Conservation (phyloP, 1,140 invertebrate genomes). For the Drosophila persimilis region DNA sequence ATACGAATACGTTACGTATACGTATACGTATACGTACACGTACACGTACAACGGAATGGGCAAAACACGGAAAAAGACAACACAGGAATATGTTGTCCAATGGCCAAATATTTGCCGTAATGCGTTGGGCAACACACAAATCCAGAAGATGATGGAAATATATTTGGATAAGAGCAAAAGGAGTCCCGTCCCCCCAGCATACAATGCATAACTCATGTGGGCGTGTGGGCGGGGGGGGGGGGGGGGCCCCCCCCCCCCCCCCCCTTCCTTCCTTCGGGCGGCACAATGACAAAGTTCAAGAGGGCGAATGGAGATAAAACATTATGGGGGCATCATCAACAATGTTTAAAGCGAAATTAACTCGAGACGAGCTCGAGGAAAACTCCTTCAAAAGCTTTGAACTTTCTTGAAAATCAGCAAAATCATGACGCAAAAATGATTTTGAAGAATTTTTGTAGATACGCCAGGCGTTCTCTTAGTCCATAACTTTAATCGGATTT, state of each 20-base stretch:
- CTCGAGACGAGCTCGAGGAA: slow-evolving; percentile 6
- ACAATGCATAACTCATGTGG: slow-evolving; percentile 51
- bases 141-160: slow-evolving; percentile 42
- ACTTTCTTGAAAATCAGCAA: not conserved
- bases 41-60: slow-evolving; percentile 6
- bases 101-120: slow-evolving; percentile 58
- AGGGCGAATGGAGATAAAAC: slow-evolving; percentile 26
- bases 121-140: slow-evolving; percentile 46
- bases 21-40: not conserved
- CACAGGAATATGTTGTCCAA: slow-evolving; percentile 57
- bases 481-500: too few species aligned
- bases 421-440: too few species aligned
- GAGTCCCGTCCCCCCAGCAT: slow-evolving; percentile 13
- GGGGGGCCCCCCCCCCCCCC: too few species aligned
- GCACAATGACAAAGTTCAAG: slow-evolving; percentile 35
- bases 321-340: slow-evolving; percentile 34
- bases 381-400: slow-evolving; percentile 11
- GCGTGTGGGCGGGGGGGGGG: slow-evolving; percentile 30
- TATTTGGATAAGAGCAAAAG: slow-evolving; percentile 33
- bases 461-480: too few species aligned
- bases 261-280: not conserved
- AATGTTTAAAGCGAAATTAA: slow-evolving; percentile 34
- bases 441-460: too few species aligned
- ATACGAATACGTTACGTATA: too few species aligned
- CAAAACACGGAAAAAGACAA: slow-evolving; percentile 23